Percentiles rank a stretch among this genome's conserved stretches.
These are phyloP conservation scores for Myotis planiceps DNA, from an alignment of 2,797 vertebrate genomes.

Conservation along the genomic window DNA sequence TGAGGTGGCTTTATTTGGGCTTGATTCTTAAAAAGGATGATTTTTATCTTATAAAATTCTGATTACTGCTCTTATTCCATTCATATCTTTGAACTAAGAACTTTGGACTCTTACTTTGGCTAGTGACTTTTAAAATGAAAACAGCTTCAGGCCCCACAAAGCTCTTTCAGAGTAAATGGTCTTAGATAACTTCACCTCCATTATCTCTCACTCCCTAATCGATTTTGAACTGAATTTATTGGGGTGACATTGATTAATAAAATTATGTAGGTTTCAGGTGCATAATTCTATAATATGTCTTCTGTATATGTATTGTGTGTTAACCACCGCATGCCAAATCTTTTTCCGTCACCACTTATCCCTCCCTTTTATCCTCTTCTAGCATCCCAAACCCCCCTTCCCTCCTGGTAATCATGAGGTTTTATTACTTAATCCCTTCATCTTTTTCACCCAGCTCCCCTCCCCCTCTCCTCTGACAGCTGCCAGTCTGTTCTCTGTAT, in stretches of 20 bases:
- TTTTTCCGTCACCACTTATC: background rate
- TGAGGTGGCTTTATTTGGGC: background rate
- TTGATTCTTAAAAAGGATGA: slow-evolving; percentile 3
- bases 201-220: background rate
- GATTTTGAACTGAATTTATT: background rate
- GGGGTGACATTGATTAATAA: background rate
- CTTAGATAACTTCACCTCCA: background rate
- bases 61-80: background rate
- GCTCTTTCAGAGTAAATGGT: background rate
- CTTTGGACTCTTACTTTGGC: background rate
- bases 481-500: background rate
- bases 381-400: background rate
- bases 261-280: background rate
- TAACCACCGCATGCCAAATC: background rate
- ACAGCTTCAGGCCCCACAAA: background rate
- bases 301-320: background rate
- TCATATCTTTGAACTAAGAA: background rate
- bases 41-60: slow-evolving; percentile 15
- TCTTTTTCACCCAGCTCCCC: background rate
- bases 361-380: background rate
- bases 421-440: background rate
- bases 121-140: slow-evolving; percentile 9
- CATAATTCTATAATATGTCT: background rate
- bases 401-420: background rate
- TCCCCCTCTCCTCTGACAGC: background rate